Base-by-base conservation (phyloP, 1,140 invertebrate species). In the Sinonovacula constricta region DNA sequence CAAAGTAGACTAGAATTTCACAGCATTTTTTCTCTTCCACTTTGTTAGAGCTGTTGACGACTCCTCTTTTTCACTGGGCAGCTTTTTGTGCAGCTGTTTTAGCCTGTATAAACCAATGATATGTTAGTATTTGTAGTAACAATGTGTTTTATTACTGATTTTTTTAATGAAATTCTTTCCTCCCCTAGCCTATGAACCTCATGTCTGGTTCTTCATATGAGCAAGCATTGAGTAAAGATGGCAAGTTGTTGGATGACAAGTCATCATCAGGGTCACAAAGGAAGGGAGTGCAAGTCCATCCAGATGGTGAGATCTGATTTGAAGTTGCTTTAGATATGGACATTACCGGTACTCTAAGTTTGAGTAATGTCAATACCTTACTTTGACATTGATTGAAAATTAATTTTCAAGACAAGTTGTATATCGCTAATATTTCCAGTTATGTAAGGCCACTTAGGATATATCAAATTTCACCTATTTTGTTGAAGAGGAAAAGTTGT, bases 261-360 rank as follows among this genome's bases (percentile, higher is more conserved):
- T n/a, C 65, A 0, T 53, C 63, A 12, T 71, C 67, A 14, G 78
- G 70, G 12, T 80, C 77, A 62, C 80, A 93, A 88, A 94, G 96
- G 94, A 92, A 93, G 91, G 97, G 97, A 80, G 97, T 99, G 86
- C 96, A 98, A 92, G 98, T 97, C 77, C 96, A 94, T 87, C 95
- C 96, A 62, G 97, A 98, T 93, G 97, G 97, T 96, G 91, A 88
- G 90, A 84, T 31, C 3, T 45, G 54, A 59, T 65, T 26, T 84
- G 56, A n/a, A 22, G 0, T 14, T n/a, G n/a, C n/a, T n/a, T n/a
- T n/a, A n/a, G n/a, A n/a, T n/a, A n/a, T n/a, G n/a, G n/a, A n/a
- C n/a, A n/a, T n/a, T n/a, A n/a, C n/a, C n/a, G n/a, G n/a, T n/a
- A n/a, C n/a, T n/a, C n/a, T n/a, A n/a, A n/a, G n/a, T n/a, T n/a